Percentiles rank a stretch among this genome's conserved stretches.
These are phyloP conservation scores for Heliconius himera DNA, from an alignment of 1,140 invertebrate genomes.

Conservation along the genomic window DNA sequence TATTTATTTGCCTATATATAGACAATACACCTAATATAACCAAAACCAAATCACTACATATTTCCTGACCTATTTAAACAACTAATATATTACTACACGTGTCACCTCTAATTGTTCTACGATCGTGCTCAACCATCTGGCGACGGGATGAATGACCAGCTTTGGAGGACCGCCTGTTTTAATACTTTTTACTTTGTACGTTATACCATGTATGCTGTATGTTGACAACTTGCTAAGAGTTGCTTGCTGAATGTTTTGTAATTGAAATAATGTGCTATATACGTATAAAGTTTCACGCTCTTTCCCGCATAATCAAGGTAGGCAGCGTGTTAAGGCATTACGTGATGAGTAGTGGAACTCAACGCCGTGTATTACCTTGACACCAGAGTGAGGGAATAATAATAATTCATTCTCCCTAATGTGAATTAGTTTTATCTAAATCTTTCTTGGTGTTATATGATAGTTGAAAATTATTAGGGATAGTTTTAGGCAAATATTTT, in stretches of 20 bases:
- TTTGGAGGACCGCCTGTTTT: constrained; percentile 57
- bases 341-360: too few species aligned
- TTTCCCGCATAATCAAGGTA: background rate
- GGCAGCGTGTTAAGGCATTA: too few species aligned
- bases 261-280: background rate
- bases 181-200: constrained; percentile 4
- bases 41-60: background rate
- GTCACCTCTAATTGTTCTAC: constrained; percentile 54
- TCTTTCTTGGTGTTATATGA: too few species aligned
- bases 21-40: background rate
- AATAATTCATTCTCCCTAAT: too few species aligned
- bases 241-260: background rate
- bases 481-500: too few species aligned
- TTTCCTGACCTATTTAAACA: constrained; percentile 4
- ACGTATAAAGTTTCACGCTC: background rate
- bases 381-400: too few species aligned
- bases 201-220: background rate
- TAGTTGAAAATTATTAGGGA: too few species aligned
- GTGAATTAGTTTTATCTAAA: too few species aligned
- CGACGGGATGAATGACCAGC: constrained; percentile 73
- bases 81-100: constrained; percentile 33
- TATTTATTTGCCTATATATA: too few species aligned
- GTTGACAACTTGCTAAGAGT: background rate
- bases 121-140: constrained; percentile 66
- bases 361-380: too few species aligned